phyloP scores from a whole-genome alignment of 2,113 vertebrate species.

The Argyrosomus japonicus region DNA sequence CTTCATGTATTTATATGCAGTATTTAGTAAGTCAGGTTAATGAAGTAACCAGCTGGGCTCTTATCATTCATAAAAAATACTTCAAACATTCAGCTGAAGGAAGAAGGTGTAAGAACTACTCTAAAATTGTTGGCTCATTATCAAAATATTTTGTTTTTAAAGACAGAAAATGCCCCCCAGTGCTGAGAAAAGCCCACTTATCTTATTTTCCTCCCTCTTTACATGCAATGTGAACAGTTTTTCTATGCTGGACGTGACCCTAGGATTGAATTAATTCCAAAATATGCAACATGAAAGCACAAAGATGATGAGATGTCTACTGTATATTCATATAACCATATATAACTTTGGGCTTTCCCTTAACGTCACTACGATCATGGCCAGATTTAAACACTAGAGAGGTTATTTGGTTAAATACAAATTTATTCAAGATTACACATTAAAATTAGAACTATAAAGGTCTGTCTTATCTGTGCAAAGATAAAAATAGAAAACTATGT shows the following conservation, averaged over 20 bases:
- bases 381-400: background rate
- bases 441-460: no score
- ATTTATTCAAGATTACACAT: no score
- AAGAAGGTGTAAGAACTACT: background rate
- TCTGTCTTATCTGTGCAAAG: no score
- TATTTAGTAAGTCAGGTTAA: background rate
- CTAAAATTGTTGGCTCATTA: background rate
- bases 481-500: no score
- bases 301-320: background rate
- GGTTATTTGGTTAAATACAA: no score
- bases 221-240: background rate
- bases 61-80: background rate
- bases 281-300: background rate
- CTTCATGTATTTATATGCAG: background rate
- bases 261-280: background rate
- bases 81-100: background rate
- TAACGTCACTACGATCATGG: background rate
- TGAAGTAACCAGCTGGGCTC: background rate
- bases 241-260: no score
- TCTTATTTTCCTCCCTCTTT: background rate
- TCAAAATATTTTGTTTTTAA: background rate
- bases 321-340: background rate
- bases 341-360: background rate
- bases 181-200: no score
- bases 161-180: background rate